Evolutionary conservation across 2,113 vertebrate genomes (phyloP), one percentile per base, ranked within the genome.

Genomic region (Nothocercus julius): DNA sequence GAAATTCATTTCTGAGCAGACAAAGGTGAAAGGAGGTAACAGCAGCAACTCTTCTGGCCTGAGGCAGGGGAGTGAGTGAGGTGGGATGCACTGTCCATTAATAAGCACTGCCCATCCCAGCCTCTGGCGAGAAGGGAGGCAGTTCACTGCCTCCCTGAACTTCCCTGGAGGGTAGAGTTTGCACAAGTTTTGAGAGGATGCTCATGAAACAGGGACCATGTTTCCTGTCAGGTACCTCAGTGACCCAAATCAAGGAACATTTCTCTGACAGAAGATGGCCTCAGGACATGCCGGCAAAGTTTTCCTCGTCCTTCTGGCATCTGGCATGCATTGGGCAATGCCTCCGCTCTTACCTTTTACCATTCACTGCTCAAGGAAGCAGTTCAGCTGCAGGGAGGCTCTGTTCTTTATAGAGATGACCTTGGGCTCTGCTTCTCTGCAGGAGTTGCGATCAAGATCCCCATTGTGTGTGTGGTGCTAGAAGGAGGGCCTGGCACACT

Each of bases 401-500:
- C 11, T 36, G 16, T 24, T 25, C 40, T 19, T 5, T 9, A 2
- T 8, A 17, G 7, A 62, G 24, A 40, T 96, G 32, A 95, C 20
- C 8, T 2, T 6, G 36, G 67, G 3, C 32, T 94, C 69, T 13
- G 3, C 64, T 89, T 68, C 59, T 15, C 63, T 28, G 84, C 68
- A 98, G 98, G 98, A 0, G 97, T 98, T 25, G 97, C 97, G 53
- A 98, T 99, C 92, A 99, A 98, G 92, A 99, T 99, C 95, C 99
- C 99, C 63, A 98, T 98, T 0, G 99, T 99, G 45, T 99, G 99
- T 7, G 98, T 99, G 85, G 99, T 99, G 72, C 96, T 99, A 96
- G 98, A 99, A 87, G 99, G 99, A 38, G 99, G 99, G n/a, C 98
- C 98, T 0, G 99, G 99, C 66, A 99, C 99, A 1, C 97, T 99